Evolutionary conservation across 2,888 invertebrate genomes (phyloP), one percentile per base, ranked within the genome.

Genomic region (Troides helena): DNA sequence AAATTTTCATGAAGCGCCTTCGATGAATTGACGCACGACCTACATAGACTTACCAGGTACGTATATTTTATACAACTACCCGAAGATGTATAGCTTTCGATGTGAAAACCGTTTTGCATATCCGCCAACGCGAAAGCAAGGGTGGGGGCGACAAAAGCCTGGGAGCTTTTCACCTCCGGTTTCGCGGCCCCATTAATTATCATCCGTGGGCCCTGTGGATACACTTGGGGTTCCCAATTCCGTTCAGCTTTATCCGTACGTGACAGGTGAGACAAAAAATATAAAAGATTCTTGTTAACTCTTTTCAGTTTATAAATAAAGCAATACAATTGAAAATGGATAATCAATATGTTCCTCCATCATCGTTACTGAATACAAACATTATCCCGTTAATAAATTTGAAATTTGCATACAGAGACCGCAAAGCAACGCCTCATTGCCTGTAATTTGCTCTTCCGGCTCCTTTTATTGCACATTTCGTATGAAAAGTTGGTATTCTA

Each of bases 1-100:
- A 78, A 79, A 79, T 66, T 82, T 83, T 81, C 80, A 84, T 79
- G 79, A 82, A 75, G 73, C 73, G 68, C 67, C 71, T 74, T 74
- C 68, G 75, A 72, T 72, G 61, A 73, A 75, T 68, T 71, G 73
- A 58, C 72, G 69, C 72, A 72, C 73, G 74, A 75, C 72, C 57
- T 36, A 39, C 18, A n/a, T 43, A 57, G 25, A n/a, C 56, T 67
- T n/a, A 62, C 56, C 67, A 57, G 14, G 36, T 50, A 50, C 10
- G 57, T 23, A 23, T 23, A 58, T 58, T 23, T 23, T 58, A 58
- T 23, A 58, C 23, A n/a, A 53, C 53, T 53, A n/a, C 18, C 30
- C 18, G n/a, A 21, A 21, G 43, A 62, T 17, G 39, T 61, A 43
- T 61, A 43, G 58, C n/a, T 30, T 60, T 65, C 53, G 18, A 53